These are phyloP conservation scores for Ennomos quercinarius DNA, from an alignment of 2,888 invertebrate genomes.

Conservation along the genomic window DNA sequence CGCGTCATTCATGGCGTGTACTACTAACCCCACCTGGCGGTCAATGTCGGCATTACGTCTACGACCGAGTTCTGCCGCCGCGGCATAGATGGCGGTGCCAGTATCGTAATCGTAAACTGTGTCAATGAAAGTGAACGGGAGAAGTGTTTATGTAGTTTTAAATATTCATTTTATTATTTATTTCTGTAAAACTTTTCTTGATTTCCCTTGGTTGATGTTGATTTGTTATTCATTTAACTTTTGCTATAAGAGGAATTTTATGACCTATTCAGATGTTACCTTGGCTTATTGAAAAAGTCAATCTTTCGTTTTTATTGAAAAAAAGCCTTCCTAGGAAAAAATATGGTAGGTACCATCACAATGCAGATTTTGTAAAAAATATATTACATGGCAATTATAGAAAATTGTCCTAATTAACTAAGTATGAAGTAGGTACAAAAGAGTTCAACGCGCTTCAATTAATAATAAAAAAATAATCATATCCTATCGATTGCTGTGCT, in stretches of 20 bases:
- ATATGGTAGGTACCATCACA: too few relatives aligned
- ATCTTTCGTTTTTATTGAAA: too few relatives aligned
- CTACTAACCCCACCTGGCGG: constrained; percentile 81
- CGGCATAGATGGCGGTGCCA: constrained; percentile 70
- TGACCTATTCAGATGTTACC: too few relatives aligned
- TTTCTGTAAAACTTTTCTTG: constrained; percentile 3
- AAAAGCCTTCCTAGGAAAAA: too few relatives aligned
- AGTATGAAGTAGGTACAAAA: constrained; percentile 7
- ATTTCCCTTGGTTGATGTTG: constrained; percentile 7
- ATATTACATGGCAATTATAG: too few relatives aligned
- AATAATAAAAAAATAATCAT: neutral
- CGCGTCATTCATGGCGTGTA: constrained; percentile 67
- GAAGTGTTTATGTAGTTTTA: constrained; percentile 1
- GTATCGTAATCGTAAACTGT: constrained; percentile 32
- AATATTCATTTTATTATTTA: neutral
- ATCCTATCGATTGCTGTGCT: neutral
- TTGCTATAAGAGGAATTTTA: too few relatives aligned
- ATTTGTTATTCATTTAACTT: too few relatives aligned
- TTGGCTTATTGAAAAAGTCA: too few relatives aligned
- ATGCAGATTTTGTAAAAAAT: too few relatives aligned
- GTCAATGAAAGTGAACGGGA: constrained; percentile 34
- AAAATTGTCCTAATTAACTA: too few relatives aligned
- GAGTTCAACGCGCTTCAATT: constrained; percentile 18
- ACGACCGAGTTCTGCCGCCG: constrained; percentile 53
- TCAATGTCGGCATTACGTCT: constrained; percentile 81